Percentiles rank a stretch among this genome's conserved stretches.
Conservation (phyloP, 1,140 invertebrate species). For the Bombus polaris region DNA sequence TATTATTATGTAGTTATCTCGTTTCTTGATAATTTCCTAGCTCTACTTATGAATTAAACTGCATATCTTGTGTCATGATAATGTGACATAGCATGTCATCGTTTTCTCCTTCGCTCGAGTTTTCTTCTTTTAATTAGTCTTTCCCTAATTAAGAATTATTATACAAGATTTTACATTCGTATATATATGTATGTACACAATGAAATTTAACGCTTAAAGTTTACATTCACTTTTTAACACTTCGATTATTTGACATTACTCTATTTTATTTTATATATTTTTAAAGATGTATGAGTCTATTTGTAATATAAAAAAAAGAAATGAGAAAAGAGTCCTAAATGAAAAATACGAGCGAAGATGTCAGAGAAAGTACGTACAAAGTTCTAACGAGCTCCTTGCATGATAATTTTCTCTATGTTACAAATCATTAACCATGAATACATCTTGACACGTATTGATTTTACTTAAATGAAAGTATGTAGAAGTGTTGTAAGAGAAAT, state of each 20-base stretch:
- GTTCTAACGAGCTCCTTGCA: constrained; percentile 24
- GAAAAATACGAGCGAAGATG: not conserved
- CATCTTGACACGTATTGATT: constrained; percentile 8
- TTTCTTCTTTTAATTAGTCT: constrained; percentile 29
- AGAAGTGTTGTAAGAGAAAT: not conserved
- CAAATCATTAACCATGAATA: constrained; percentile 14
- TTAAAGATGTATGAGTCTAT: not conserved
- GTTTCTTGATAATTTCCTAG: constrained; percentile 6
- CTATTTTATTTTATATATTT: not conserved
- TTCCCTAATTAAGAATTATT: constrained; percentile 29
- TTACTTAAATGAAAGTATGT: not conserved
- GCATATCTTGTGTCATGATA: not conserved
- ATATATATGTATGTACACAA: not conserved
- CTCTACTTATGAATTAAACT: constrained; percentile 23
- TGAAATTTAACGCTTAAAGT: not conserved
- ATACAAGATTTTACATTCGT: not conserved
- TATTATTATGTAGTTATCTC: not conserved
- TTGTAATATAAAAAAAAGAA: not conserved
- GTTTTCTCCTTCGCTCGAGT: constrained; percentile 28
- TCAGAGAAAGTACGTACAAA: constrained; percentile 23
- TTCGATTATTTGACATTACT: not conserved
- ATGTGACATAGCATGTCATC: not conserved
- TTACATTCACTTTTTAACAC: not conserved
- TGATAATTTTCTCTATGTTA: constrained; percentile 23
- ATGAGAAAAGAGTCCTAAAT: not conserved